Conservation (phyloP, 1,140 invertebrate genomes). For the Bacillus rossius region DNA sequence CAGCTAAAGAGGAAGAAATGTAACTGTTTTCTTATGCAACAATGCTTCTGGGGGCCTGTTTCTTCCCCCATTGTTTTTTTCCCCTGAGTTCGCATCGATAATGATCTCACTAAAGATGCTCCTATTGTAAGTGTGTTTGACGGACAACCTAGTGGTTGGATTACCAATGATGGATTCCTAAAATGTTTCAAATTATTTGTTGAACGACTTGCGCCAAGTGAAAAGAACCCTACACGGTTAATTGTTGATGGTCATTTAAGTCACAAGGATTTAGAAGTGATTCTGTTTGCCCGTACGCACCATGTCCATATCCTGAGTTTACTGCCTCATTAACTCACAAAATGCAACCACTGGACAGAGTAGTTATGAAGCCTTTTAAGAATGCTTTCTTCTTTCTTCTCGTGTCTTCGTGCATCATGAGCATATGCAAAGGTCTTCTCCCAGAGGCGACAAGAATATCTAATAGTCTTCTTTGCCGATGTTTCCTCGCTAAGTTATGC, state of each 20-base stretch:
- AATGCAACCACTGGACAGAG: conserved; percentile 34
- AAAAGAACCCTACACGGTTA: conserved; percentile 18
- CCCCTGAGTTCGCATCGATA: conserved; percentile 24
- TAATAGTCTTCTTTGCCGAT: too few species aligned
- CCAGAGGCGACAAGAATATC: too few species aligned
- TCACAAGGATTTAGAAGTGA: conserved; percentile 33
- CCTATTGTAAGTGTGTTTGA: conserved; percentile 17
- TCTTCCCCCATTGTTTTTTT: conserved; percentile 26
- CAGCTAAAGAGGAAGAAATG: conserved; percentile 39
- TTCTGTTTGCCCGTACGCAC: conserved; percentile 33
- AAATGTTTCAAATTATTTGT: conserved; percentile 24
- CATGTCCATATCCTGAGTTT: conserved; percentile 35
- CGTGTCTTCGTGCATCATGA: too few species aligned
- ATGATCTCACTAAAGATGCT: conserved; percentile 12
- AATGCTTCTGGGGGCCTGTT: conserved; percentile 32
- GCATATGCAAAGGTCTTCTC: too few species aligned
- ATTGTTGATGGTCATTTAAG: conserved; percentile 34
- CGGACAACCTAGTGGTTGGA: conserved; percentile 14
- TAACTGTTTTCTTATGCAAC: conserved; percentile 32
- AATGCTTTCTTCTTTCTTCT: too few species aligned
- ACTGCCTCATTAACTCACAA: conserved; percentile 36
- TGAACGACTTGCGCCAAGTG: background rate
- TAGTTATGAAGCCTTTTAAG: conserved; percentile 39
- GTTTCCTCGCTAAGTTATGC: too few species aligned
- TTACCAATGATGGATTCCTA: conserved; percentile 23